phyloP scores from a whole-genome alignment of 2,888 invertebrate species.

The Diaprepes abbreviatus region DNA sequence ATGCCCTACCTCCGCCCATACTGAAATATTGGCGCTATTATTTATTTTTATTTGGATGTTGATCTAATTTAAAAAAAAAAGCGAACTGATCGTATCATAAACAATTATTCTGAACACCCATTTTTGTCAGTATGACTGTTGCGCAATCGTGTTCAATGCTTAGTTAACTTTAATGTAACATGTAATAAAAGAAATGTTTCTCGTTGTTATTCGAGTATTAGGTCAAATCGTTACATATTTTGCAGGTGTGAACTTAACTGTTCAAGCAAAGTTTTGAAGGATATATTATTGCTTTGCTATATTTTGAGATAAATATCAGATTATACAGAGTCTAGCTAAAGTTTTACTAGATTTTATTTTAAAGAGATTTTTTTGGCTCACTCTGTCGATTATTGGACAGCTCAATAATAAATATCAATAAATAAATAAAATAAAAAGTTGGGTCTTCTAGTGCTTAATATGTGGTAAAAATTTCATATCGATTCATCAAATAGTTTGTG shows the following conservation, averaged over 20 bases:
- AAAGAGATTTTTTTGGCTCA: no score
- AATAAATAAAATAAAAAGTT: no score
- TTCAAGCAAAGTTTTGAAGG: no score
- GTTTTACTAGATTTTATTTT: no score
- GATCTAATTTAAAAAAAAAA: constrained; percentile 30
- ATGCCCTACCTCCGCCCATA: background rate
- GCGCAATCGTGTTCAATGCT: constrained; percentile 8
- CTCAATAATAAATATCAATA: no score
- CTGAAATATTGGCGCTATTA: background rate
- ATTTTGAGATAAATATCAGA: no score
- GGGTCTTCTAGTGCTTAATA: no score
- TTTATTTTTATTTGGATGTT: constrained; percentile 23
- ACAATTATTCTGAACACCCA: constrained; percentile 26
- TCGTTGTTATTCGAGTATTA: background rate
- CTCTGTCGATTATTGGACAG: no score
- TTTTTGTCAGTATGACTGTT: constrained; percentile 5
- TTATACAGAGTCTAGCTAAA: no score
- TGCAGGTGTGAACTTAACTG: background rate
- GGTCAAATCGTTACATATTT: background rate
- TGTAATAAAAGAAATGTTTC: background rate
- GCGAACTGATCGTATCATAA: constrained; percentile 21
- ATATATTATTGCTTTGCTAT: no score
- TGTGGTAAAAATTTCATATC: no score
- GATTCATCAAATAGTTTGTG: no score
- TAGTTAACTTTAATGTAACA: constrained; percentile 2